Evolutionary conservation across 2,113 vertebrate genomes (phyloP).

Genomic region (Arothron firmamentum): DNA sequence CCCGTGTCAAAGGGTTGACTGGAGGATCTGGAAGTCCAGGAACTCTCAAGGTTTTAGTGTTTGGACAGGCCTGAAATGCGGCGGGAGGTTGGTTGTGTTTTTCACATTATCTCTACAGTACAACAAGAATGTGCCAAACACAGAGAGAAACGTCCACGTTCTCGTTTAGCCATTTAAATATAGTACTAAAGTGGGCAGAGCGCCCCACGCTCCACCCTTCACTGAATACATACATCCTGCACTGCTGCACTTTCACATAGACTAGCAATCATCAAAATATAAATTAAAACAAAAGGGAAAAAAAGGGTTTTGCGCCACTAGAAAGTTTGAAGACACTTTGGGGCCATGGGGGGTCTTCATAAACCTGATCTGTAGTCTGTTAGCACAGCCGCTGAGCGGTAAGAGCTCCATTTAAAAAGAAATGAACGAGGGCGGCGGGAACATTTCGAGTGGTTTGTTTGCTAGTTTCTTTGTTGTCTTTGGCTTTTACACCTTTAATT

Average conservation of each 20-base stretch:
- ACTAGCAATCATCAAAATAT: constrained; percentile 67
- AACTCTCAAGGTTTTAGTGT: constrained; percentile 22
- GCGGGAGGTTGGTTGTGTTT: constrained; percentile 19
- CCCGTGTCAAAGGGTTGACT: constrained; percentile 8
- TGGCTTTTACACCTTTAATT: constrained; percentile 36
- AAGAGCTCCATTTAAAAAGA: background rate
- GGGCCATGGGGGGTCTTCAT: too few species aligned
- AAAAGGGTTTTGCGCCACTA: constrained; percentile 49
- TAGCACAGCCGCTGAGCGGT: background rate
- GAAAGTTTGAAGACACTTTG: constrained; percentile 50
- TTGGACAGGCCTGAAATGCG: constrained; percentile 24
- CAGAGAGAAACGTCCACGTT: constrained; percentile 45
- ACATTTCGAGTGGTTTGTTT: background rate
- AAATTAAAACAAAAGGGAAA: constrained; percentile 69
- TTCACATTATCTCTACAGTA: constrained; percentile 59
- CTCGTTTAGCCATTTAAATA: constrained; percentile 60
- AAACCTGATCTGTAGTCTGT: too few species aligned
- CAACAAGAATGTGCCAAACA: constrained; percentile 64
- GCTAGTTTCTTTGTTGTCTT: constrained; percentile 27
- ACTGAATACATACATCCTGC: constrained; percentile 66
- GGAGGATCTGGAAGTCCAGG: too few species aligned
- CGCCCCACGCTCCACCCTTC: constrained; percentile 42
- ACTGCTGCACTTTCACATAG: constrained; percentile 59
- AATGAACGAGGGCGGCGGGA: too few species aligned
- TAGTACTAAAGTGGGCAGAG: constrained; percentile 66